Evolutionary conservation across 2,888 invertebrate species (phyloP).

Genomic region (Acronicta alni): DNA sequence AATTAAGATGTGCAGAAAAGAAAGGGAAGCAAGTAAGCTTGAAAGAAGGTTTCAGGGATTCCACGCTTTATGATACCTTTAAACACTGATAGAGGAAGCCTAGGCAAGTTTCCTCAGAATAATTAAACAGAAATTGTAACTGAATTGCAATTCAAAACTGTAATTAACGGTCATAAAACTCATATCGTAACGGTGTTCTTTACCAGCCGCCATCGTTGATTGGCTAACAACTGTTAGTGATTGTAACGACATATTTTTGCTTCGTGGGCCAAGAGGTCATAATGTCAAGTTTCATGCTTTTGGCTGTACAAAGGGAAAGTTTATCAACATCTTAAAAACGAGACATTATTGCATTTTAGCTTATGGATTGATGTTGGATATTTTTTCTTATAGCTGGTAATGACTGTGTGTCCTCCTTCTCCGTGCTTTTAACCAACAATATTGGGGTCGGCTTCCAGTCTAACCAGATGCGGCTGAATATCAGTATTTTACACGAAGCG

Average conservation of each 20-base stretch:
- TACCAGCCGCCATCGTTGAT: slow-evolving; percentile 6
- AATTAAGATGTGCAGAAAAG: too few relatives aligned
- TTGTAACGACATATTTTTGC: slow-evolving; percentile 44
- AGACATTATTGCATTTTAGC: background rate
- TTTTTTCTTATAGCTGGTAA: too few relatives aligned
- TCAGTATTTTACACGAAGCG: too few relatives aligned
- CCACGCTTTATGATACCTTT: too few relatives aligned
- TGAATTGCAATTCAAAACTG: background rate
- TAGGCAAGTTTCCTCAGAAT: background rate
- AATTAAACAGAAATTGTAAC: background rate
- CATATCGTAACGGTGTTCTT: slow-evolving; percentile 9
- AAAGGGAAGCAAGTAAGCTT: too few relatives aligned
- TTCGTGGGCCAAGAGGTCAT: slow-evolving; percentile 37
- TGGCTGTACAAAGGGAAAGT: slow-evolving; percentile 36
- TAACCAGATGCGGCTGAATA: too few relatives aligned
- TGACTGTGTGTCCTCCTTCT: too few relatives aligned
- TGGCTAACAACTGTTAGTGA: slow-evolving; percentile 29
- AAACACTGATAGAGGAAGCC: too few relatives aligned
- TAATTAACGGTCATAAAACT: slow-evolving; percentile 5
- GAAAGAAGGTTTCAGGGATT: too few relatives aligned
- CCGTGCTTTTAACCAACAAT: too few relatives aligned
- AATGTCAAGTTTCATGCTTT: slow-evolving; percentile 25
- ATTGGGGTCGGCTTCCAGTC: too few relatives aligned
- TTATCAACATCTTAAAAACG: slow-evolving; percentile 12
- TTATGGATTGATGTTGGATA: too few relatives aligned